Evolutionary conservation across 2,113 vertebrate species (phyloP), one percentile per base, ranked within the genome.

Genomic region (Bagarius yarrelli): DNA sequence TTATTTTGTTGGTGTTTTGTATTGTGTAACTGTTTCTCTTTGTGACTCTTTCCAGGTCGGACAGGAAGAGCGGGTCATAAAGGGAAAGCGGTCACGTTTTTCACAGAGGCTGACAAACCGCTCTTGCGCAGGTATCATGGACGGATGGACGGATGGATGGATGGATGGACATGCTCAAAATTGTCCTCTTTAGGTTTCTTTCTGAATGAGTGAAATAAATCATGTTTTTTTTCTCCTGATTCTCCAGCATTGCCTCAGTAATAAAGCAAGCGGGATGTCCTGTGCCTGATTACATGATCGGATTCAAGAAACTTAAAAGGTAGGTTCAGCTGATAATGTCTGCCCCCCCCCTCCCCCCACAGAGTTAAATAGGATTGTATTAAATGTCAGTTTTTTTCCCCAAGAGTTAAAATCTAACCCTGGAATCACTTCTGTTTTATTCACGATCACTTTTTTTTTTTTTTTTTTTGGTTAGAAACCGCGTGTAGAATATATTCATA

Each of bases 91-190:
- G 73, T 98, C 84, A 99, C 96, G n/a, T 97, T 99, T 89, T 99
- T 99, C 76, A 99, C 97, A 75, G 97, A 99, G 86, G 94, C 96
- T 52, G 97, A 99, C 86, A 98, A 98, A 84, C 97, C 97, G 21
- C 93, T 99, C 77, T 89, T 99, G 81, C 93, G 95, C 89, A 98
- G 95, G 97, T 97, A 93, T 80, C 3, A 19, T n/a, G 55, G 21
- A 11, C 8, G 52, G n/a, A n/a, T n/a, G n/a, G n/a, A n/a, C n/a
- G n/a, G n/a, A n/a, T n/a, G n/a, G 44, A 47, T 47, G 44, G 44
- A 47, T 47, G 44, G 44, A 40, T 40, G 36, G 6, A 47, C 5
- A 47, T 47, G 9, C 44, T 47, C 5, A 11, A n/a, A 8, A 5
- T 47, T 47, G 1, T 47, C 9, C 44, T 47, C 44, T 47, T 47